Evolutionary conservation across 2,797 vertebrate species (phyloP).

Genomic region (Karalla daura): DNA sequence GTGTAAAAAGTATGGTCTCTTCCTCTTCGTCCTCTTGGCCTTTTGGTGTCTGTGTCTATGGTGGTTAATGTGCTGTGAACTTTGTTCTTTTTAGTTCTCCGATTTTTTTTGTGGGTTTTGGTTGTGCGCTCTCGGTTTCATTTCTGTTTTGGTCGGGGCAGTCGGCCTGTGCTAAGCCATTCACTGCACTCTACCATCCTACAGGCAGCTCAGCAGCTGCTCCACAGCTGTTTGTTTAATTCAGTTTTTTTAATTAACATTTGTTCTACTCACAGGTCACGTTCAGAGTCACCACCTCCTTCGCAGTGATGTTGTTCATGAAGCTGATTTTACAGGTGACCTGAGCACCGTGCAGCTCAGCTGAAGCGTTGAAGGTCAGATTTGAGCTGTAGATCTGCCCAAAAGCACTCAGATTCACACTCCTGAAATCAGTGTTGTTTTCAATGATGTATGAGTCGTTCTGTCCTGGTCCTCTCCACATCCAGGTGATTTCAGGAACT

Average conservation of each 20-base stretch:
- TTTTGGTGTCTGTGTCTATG: too few species aligned
- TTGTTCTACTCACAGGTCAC: constrained; percentile 42
- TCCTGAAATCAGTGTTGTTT: background rate
- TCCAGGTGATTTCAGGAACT: constrained; percentile 52
- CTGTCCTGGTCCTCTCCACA: constrained; percentile 20
- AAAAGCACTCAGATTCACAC: background rate
- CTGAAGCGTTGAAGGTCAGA: constrained; percentile 20
- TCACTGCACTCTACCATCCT: too few species aligned
- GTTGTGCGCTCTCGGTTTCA: too few species aligned
- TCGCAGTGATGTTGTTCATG: background rate
- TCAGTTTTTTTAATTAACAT: background rate
- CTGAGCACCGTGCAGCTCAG: background rate
- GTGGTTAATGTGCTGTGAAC: too few species aligned
- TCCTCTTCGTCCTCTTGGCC: too few species aligned
- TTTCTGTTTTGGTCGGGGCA: too few species aligned
- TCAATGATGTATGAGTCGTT: background rate
- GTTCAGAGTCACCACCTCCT: constrained; percentile 2
- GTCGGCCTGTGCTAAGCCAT: too few species aligned
- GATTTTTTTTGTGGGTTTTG: too few species aligned
- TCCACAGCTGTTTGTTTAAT: too few species aligned
- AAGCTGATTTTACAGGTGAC: constrained; percentile 26
- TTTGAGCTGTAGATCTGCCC: constrained; percentile 11
- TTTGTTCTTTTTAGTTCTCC: too few species aligned
- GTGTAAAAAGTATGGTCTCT: too few species aligned
- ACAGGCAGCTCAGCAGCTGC: too few species aligned